Conservation (phyloP, 2,888 invertebrate genomes). For the Podotricha telesiphe region DNA sequence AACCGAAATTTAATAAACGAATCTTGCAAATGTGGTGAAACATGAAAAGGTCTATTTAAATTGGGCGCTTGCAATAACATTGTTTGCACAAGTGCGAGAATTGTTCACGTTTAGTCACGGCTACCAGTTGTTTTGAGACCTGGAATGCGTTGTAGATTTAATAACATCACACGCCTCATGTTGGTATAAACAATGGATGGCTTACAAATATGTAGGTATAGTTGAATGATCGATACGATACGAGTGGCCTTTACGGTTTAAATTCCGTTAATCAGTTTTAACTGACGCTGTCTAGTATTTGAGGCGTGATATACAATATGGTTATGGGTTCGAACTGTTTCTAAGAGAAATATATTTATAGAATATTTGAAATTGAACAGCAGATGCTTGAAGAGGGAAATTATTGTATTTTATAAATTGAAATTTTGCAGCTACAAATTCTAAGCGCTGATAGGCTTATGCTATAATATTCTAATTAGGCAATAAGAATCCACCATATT, state of each 20-base stretch:
- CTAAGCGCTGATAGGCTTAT: no score
- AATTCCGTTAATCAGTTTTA: background rate
- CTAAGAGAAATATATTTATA: no score
- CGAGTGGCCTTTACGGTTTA: background rate
- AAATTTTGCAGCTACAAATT: no score
- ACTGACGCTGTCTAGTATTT: no score
- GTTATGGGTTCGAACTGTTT: no score
- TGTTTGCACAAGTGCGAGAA: constrained; percentile 68
- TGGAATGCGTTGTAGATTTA: constrained; percentile 58
- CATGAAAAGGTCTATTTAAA: constrained; percentile 7
- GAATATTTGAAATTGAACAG: no score
- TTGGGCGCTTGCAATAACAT: constrained; percentile 16
- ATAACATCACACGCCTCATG: constrained; percentile 51
- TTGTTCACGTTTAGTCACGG: constrained; percentile 67
- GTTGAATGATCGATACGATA: background rate
- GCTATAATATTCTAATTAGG: no score
- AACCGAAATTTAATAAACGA: background rate
- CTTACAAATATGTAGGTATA: constrained; percentile 56
- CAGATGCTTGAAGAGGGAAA: no score
- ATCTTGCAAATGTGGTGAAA: background rate
- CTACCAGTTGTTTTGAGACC: constrained; percentile 61
- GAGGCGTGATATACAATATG: no score
- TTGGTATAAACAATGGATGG: constrained; percentile 57
- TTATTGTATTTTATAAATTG: no score
- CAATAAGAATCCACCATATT: no score